phyloP scores from a whole-genome alignment of 1,140 invertebrate species.

The Orussus abietinus region DNA sequence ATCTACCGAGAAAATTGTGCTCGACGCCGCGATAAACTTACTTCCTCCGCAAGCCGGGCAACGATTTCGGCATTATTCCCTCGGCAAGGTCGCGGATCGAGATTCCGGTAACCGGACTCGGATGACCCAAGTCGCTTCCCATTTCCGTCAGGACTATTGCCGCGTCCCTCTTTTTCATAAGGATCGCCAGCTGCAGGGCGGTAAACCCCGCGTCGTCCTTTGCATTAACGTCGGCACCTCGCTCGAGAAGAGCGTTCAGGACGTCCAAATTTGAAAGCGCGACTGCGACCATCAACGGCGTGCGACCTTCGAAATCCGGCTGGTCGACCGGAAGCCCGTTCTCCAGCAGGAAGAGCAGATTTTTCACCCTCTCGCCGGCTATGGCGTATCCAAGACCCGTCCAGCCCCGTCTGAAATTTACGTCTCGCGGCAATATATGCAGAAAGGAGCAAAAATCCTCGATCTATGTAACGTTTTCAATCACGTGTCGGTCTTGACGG shows the following conservation, averaged over 20 bases:
- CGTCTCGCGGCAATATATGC: too few species aligned
- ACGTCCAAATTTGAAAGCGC: slow-evolving; percentile 23
- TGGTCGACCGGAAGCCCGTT: slow-evolving; percentile 37
- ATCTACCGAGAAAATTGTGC: slow-evolving; percentile 5
- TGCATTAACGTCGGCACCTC: slow-evolving; percentile 19
- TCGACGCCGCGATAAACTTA: not conserved
- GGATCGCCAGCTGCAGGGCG: slow-evolving; percentile 25
- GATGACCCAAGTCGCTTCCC: slow-evolving; percentile 1
- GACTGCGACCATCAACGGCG: slow-evolving; percentile 31
- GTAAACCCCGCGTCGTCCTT: slow-evolving; percentile 20
- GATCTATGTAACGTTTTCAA: slow-evolving; percentile 1
- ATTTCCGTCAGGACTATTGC: slow-evolving; percentile 16
- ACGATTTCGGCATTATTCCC: slow-evolving; percentile 13
- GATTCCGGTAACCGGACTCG: slow-evolving; percentile 1
- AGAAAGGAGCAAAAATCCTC: too few species aligned
- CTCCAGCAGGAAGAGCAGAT: slow-evolving; percentile 45
- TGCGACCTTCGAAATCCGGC: slow-evolving; percentile 18
- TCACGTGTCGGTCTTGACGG: slow-evolving; percentile 18
- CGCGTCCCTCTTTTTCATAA: slow-evolving; percentile 20
- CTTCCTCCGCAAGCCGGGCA: slow-evolving; percentile 11
- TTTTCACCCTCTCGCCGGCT: slow-evolving; percentile 18
- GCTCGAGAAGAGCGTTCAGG: slow-evolving; percentile 18
- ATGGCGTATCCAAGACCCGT: slow-evolving; percentile 24
- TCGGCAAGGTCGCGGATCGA: slow-evolving; percentile 15
- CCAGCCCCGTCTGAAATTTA: slow-evolving; percentile 21